Evolutionary conservation across 2,113 vertebrate genomes (phyloP).

Genomic region (Oncorhynchus nerka): DNA sequence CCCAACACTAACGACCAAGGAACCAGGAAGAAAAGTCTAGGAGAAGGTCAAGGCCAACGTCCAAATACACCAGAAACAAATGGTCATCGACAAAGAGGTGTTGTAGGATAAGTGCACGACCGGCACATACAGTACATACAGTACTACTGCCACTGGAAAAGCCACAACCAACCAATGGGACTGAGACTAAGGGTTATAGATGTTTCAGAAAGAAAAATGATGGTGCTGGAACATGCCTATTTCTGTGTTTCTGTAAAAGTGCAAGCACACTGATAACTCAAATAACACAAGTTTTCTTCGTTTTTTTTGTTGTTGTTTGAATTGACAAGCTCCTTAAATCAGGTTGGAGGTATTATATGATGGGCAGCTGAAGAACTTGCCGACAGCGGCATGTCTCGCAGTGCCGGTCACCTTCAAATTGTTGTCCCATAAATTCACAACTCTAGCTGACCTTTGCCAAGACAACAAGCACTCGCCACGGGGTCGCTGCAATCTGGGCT

Average conservation of each 20-base stretch:
- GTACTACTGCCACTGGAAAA: no score
- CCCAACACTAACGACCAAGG: slow-evolving; percentile 52
- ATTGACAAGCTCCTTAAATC: slow-evolving; percentile 22
- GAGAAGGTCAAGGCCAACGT: slow-evolving; percentile 47
- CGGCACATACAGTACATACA: neutral
- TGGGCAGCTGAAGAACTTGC: slow-evolving; percentile 20
- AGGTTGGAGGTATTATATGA: slow-evolving; percentile 1
- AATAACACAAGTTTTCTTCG: no score
- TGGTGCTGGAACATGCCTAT: no score
- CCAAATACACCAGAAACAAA: slow-evolving; percentile 45
- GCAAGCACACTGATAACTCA: no score
- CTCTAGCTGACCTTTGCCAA: slow-evolving; percentile 35
- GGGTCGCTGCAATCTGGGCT: slow-evolving; percentile 20
- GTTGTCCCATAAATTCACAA: slow-evolving; percentile 41
- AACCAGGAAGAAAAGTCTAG: slow-evolving; percentile 43
- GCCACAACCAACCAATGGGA: no score
- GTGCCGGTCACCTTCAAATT: slow-evolving; percentile 28
- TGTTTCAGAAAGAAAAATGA: no score
- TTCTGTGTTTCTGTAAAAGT: no score
- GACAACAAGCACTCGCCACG: slow-evolving; percentile 18
- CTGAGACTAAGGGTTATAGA: no score
- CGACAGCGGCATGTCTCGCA: slow-evolving; percentile 9
- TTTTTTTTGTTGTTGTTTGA: neutral
- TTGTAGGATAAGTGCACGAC: neutral
- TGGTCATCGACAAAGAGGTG: slow-evolving; percentile 26